Base-by-base conservation (phyloP, 2,113 vertebrate species). In the Thymallus thymallus region DNA sequence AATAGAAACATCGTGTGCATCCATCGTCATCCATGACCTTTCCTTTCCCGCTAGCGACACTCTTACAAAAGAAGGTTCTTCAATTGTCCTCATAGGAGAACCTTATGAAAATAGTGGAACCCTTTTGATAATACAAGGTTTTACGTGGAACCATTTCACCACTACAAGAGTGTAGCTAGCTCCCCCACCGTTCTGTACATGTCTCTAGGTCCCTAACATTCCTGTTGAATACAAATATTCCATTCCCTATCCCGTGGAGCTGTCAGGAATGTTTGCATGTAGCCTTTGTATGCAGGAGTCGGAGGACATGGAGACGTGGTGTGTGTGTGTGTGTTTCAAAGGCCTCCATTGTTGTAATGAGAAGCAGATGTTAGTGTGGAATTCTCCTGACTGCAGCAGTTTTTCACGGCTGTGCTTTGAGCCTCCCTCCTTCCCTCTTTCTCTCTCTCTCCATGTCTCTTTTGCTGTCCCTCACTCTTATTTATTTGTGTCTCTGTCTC, bases 331-430 rank as follows among this genome's bases (percentile, higher is more conserved):
- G 48, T 80, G 81, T 80, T 80, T 93, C 90, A 93, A 94, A 93
- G 88, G 84, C 75, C 62, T 83, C 85, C 87, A 90, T 93, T 96
- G 95, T 97, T 80, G 86, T 90, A 96, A 96, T 85, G 92, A 94
- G 94, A 95, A 95, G 92, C 95, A 97, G 95, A 96, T 96, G 95
- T 94, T 92, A 55, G 88, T 82, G 89, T 87, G 91, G 87, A 94
- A 92, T 96, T 94, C 92, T 88, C 92, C 91, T 89, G 89, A 93
- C 89, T 94, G 89, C 92, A 93, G 95, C 92, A 51, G 78, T 94
- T 93, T 94, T 87, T 84, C 81, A 71, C 83, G 81, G 78, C 76
- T 77, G 30, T 76, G 84, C 84, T 83, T 79, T 63, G 72, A 82
- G 65, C 32, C 32, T 32, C 5, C 6, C 32, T 35, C 32, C 1